Conservation (phyloP, 2,888 invertebrate genomes). For the Drosophila macrospina region DNA sequence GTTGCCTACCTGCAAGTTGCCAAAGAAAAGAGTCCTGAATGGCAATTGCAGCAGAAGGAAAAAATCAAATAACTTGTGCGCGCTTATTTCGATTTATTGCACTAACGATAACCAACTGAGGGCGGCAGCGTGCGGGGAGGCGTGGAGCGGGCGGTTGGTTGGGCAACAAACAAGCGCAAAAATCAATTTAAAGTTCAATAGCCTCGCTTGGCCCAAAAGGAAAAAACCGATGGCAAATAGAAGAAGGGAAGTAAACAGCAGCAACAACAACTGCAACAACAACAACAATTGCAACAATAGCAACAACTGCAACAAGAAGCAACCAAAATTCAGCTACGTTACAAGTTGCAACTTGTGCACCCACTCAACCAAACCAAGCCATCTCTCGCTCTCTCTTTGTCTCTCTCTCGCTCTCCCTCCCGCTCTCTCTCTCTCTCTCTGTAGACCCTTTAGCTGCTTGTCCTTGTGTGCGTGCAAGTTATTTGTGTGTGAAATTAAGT, state of each 20-base stretch:
- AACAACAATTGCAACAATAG: constrained; percentile 1
- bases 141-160: constrained; percentile 1
- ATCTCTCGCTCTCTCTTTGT: background rate
- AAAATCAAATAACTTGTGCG: constrained; percentile 26
- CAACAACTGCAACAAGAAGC: constrained; percentile 2
- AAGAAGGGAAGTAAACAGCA: constrained; percentile 2
- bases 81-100: constrained; percentile 75
- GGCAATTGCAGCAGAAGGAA: constrained; percentile 14
- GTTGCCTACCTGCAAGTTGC: constrained; percentile 20
- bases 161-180: constrained; percentile 66
- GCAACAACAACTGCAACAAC: constrained; percentile 1
- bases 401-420: background rate
- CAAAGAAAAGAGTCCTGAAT: background rate
- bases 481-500: constrained; percentile 71
- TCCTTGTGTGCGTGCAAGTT: constrained; percentile 42
- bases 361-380: constrained; percentile 20
- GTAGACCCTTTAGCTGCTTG: constrained; percentile 20
- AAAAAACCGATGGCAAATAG: constrained; percentile 34
- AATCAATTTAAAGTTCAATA: constrained; percentile 80
- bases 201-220: constrained; percentile 67
- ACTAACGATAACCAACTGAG: constrained; percentile 49
- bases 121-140: background rate
- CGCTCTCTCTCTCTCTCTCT: background rate
- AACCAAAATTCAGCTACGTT: constrained; percentile 54
- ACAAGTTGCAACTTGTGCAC: constrained; percentile 66